Percentiles rank a stretch among this genome's conserved stretches.
Conservation (phyloP, 2,888 invertebrate genomes). For the Schizaphis graminum region DNA sequence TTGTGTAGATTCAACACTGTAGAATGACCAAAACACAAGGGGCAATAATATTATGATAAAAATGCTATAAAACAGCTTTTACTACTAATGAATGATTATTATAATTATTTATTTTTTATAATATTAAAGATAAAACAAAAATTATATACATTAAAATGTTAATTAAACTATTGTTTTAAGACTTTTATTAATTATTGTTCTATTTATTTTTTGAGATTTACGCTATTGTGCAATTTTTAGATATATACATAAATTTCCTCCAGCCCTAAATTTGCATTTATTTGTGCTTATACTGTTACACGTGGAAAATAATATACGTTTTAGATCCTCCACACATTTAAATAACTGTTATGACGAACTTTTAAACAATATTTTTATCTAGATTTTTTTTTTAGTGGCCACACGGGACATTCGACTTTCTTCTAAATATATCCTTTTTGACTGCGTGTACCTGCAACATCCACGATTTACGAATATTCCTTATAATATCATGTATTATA, state of each 20-base stretch:
- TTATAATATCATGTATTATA: not conserved
- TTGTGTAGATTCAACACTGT: too few species aligned
- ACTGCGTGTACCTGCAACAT: not conserved
- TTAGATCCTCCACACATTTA: not conserved
- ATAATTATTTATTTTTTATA: not conserved
- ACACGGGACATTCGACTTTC: not conserved
- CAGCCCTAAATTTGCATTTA: not conserved
- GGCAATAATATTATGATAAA: too few species aligned
- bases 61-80: too few species aligned
- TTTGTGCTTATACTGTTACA: not conserved
- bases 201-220: too few species aligned
- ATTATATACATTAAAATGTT: too few species aligned
- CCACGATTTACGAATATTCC: not conserved
- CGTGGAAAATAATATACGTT: not conserved
- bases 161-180: too few species aligned
- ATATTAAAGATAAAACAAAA: too few species aligned
- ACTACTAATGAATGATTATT: not conserved
- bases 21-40: too few species aligned
- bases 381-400: not conserved
- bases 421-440: not conserved
- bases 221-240: too few species aligned
- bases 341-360: not conserved
- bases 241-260: not conserved
- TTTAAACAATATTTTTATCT: not conserved
- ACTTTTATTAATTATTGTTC: too few species aligned